Base-by-base conservation (phyloP, 2,888 invertebrate genomes). In the Ophion slaviceki region DNA sequence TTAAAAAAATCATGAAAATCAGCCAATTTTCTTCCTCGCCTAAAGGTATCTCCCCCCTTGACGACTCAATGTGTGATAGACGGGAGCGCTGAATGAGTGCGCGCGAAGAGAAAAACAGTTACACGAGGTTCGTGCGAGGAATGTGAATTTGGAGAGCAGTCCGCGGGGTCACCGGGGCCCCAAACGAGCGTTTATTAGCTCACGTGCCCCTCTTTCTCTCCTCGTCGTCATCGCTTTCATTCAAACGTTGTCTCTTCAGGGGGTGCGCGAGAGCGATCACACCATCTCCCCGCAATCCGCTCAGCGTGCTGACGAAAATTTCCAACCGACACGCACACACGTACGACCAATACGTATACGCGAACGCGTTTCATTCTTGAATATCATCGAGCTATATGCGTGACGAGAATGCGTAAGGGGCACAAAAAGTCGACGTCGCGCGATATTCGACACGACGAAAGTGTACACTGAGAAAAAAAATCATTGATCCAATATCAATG, bases 121-220 rank as follows among this genome's bases (percentile, higher is more conserved):
- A 88, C 86, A 79, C 85, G 84, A 59, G 83, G 80, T 88, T 86
- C 87, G 87, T 86, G 88, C 66, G n/a, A 59, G 66, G 88, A 87
- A 88, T 86, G 66, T 82, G 64, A 82, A 84, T 82, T 62, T 80
- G 67, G 76, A 72, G 47, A 78, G 64, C 72, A 72, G 79, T 53
- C 61, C 47, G 53, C 53, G 53, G 64, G 61, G 32, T 32, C 53
- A 24, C 40, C 24, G 53, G 53, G 53, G 40, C 2, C 45, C 45
- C 10, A 62, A 24, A 28, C 45, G 45, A 61, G n/a, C 82, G 53
- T 80, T 76, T 53, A 53, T 53, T 53, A 53, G 68, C 68, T 82
- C 77, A 32, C 77, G n/a, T 45, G 32, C 57, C 57, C 70, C 75
- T 64, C 53, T 61, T 59, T 72, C 70, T n/a, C 17, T 59, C 57